phyloP scores from a whole-genome alignment of 1,140 invertebrate genomes.

The Stenopsyche tienmushanensis region DNA sequence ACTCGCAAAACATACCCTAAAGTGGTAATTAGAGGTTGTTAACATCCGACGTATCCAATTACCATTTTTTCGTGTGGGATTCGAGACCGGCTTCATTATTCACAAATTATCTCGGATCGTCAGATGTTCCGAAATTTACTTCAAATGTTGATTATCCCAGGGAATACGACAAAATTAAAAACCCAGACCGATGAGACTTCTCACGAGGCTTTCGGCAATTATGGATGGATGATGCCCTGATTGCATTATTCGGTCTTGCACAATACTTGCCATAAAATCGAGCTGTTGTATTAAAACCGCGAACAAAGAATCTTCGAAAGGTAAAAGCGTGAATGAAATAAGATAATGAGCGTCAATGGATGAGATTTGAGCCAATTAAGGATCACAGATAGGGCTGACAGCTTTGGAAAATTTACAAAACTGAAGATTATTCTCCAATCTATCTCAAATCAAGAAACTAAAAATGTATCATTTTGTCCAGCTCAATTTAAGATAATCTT shows the following conservation, averaged over 20 bases:
- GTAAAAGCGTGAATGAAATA: not conserved
- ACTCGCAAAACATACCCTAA: conserved; percentile 1
- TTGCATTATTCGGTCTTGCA: not conserved
- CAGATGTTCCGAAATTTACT: too few relatives aligned
- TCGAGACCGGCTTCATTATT: not conserved
- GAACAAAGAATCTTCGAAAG: not conserved
- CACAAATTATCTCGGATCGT: conserved; percentile 2
- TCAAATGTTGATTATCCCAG: not conserved
- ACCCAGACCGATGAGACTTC: not conserved
- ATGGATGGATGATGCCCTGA: too few relatives aligned
- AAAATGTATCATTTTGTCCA: too few relatives aligned
- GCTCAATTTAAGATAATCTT: too few relatives aligned
- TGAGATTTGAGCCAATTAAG: not conserved
- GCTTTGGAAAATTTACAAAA: too few relatives aligned
- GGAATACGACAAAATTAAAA: not conserved
- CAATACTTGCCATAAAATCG: not conserved
- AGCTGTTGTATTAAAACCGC: not conserved
- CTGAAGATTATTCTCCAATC: too few relatives aligned
- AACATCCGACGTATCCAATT: not conserved
- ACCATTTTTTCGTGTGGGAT: conserved; percentile 3
- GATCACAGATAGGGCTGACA: not conserved
- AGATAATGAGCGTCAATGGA: not conserved
- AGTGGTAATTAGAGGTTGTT: conserved; percentile 12
- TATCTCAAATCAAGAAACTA: too few relatives aligned
- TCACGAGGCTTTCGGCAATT: too few relatives aligned